These are phyloP conservation scores for Spondyliosoma cantharus DNA, from an alignment of 2,797 vertebrate species.

Conservation along the genomic window DNA sequence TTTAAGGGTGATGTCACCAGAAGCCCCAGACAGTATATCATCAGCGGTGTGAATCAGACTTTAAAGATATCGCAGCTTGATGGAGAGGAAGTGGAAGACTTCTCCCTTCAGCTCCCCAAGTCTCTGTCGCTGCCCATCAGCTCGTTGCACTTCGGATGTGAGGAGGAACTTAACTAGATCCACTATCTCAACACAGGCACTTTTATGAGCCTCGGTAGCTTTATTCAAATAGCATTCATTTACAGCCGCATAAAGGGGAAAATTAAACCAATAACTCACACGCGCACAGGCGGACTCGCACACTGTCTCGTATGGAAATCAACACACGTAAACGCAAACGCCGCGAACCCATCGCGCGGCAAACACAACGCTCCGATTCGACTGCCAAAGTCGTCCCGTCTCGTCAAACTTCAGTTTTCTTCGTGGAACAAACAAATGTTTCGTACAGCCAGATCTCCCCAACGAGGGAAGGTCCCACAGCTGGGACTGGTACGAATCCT, in stretches of 20 bases:
- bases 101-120: background rate
- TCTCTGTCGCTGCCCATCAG: conserved; percentile 26
- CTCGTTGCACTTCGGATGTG: conserved; percentile 31
- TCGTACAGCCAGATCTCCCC: background rate
- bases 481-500: conserved; percentile 19
- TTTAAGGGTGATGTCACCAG: conserved; percentile 22
- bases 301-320: conserved; percentile 29
- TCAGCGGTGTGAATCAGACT: conserved; percentile 1
- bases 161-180: conserved; percentile 57
- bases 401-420: conserved; percentile 6
- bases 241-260: conserved; percentile 71
- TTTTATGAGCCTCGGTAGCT: conserved; percentile 72
- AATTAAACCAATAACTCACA: conserved; percentile 81
- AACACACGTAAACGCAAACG: conserved; percentile 11
- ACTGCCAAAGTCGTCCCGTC: conserved; percentile 5
- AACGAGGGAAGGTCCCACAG: conserved; percentile 10
- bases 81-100: background rate
- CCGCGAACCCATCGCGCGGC: background rate
- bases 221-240: conserved; percentile 74
- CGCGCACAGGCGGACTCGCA: conserved; percentile 11
- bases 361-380: background rate
- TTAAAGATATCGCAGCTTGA: conserved; percentile 23
- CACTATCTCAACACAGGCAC: conserved; percentile 62
- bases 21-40: background rate
- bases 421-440: conserved; percentile 3